Percentiles rank a stretch among this genome's conserved stretches.
phyloP scores from a whole-genome alignment of 2,888 invertebrate genomes.

The Tenthredo mesomela region DNA sequence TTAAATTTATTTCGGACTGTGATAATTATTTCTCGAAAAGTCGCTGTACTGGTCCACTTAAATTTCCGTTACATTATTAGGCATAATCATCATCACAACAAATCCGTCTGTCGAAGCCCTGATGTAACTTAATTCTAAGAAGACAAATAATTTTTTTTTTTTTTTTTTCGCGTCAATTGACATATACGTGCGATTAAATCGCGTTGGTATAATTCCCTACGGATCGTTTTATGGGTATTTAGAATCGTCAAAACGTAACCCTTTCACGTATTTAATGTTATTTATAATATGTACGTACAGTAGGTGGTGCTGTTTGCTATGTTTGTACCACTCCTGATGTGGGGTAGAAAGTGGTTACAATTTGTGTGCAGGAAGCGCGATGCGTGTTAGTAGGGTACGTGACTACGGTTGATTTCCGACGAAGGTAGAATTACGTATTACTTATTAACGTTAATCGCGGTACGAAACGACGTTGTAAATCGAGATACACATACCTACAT shows the following conservation, averaged over 20 bases:
- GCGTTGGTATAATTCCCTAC: not conserved
- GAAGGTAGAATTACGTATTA: constrained; percentile 30
- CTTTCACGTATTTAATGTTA: constrained; percentile 6
- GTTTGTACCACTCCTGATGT: constrained; percentile 7
- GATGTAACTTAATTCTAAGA: not conserved
- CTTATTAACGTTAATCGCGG: constrained; percentile 36
- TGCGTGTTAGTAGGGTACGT: constrained; percentile 35
- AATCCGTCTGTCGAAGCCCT: not conserved
- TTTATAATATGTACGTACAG: not conserved
- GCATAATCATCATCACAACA: too few species aligned
- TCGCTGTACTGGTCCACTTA: too few species aligned
- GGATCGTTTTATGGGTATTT: not conserved
- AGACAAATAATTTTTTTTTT: not conserved
- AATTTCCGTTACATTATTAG: not conserved
- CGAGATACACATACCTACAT: not conserved
- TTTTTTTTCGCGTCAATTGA: not conserved
- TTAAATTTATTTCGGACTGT: too few species aligned
- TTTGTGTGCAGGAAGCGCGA: constrained; percentile 39
- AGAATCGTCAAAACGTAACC: not conserved
- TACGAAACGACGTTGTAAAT: constrained; percentile 14
- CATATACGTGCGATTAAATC: not conserved
- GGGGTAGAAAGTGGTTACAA: constrained; percentile 31
- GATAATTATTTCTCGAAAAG: too few species aligned
- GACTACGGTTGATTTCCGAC: constrained; percentile 40
- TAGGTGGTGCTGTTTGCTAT: not conserved